phyloP scores from a whole-genome alignment of 2,113 vertebrate genomes.

The Panthera uncia region DNA sequence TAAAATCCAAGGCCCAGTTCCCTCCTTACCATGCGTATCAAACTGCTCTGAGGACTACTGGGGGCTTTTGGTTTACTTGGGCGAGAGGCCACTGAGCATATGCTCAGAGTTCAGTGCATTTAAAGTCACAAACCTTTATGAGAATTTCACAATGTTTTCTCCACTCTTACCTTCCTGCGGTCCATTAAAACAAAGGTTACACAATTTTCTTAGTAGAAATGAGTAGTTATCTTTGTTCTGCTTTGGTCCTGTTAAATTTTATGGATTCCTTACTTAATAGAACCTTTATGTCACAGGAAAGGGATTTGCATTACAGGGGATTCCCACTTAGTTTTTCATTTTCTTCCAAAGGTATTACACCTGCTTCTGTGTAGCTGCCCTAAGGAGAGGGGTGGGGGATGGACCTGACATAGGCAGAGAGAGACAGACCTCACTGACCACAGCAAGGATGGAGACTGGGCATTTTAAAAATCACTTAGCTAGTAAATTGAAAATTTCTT shows the following conservation, averaged over 20 bases:
- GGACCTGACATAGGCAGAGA: too few relatives aligned
- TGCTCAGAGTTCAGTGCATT: accelerated
- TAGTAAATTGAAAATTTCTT: neutral
- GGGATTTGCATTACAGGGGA: neutral
- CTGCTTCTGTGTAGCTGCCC: accelerated
- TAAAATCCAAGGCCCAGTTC: neutral
- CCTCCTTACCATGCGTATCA: accelerated
- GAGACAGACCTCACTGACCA: neutral
- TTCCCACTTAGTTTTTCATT: neutral
- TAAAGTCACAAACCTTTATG: neutral
- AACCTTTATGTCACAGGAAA: neutral
- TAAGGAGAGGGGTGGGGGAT: accelerated
- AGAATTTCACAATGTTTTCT: neutral
- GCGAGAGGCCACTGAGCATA: neutral
- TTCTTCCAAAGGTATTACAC: accelerated
- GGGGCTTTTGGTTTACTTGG: neutral
- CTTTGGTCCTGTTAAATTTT: neutral
- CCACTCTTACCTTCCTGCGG: neutral
- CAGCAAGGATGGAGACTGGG: neutral
- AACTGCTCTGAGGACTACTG: accelerated
- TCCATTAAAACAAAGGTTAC: neutral
- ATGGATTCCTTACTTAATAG: neutral
- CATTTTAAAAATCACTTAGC: neutral
- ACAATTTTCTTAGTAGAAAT: neutral
- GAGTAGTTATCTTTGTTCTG: neutral